Percentiles rank a stretch among this genome's conserved stretches.
These are phyloP conservation scores for Craterocephalus amniculus DNA, from an alignment of 2,797 vertebrate species.

Conservation along the genomic window DNA sequence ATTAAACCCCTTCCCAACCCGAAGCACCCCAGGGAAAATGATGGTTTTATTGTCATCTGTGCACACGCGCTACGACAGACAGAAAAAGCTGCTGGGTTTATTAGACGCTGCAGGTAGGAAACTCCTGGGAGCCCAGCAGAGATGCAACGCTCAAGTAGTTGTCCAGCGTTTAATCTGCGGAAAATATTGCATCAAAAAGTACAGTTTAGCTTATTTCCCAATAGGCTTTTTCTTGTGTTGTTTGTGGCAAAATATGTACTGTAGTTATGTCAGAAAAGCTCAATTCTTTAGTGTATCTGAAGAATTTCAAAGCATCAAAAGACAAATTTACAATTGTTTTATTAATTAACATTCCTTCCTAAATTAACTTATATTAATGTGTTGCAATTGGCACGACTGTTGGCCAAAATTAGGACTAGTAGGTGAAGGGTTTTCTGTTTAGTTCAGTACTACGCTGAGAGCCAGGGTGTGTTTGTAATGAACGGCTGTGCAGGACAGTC, in stretches of 20 bases:
- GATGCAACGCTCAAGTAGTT: not conserved
- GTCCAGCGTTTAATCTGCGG: not conserved
- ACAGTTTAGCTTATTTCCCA: too few relatives aligned
- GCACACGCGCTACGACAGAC: constrained; percentile 21
- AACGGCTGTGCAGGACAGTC: constrained; percentile 29
- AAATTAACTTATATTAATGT: constrained; percentile 51
- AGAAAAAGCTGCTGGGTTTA: constrained; percentile 28
- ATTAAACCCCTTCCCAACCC: constrained; percentile 59
- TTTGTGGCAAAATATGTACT: too few relatives aligned
- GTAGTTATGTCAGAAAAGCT: too few relatives aligned
- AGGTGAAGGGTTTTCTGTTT: constrained; percentile 25
- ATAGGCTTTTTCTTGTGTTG: too few relatives aligned
- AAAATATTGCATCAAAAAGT: not conserved
- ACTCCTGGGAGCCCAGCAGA: constrained; percentile 10
- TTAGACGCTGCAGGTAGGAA: constrained; percentile 6
- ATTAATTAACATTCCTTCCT: constrained; percentile 43
- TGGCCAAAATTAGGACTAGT: constrained; percentile 29
- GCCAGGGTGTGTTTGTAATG: constrained; percentile 11
- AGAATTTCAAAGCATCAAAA: constrained; percentile 42
- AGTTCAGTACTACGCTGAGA: not conserved
- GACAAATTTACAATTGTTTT: constrained; percentile 34
- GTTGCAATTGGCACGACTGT: constrained; percentile 39
- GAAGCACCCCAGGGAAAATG: constrained; percentile 38
- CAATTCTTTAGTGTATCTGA: constrained; percentile 10
- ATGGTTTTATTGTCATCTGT: constrained; percentile 38